Evolutionary conservation across 2,888 invertebrate genomes (phyloP), one percentile per base, ranked within the genome.

Genomic region (Gari tellinella): DNA sequence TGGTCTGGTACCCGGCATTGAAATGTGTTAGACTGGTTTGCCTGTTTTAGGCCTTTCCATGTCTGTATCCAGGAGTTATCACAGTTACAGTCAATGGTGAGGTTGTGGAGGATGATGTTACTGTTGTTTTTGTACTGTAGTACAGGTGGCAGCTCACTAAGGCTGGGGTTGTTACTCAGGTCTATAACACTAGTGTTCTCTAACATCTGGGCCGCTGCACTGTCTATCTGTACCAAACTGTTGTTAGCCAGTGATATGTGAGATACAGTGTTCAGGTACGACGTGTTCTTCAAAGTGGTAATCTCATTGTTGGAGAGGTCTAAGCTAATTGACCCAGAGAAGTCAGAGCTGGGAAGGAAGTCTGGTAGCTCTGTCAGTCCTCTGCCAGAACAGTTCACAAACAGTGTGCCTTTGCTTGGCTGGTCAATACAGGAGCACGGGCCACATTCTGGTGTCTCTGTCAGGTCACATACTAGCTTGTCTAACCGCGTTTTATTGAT

Each of bases 291-390:
- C 12, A 73, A 41, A 4, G 15, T n/a, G 7, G n/a, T 45, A 15
- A 73, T 67, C 4, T 45, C 15, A 41, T 73, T 73, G n/a, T 62
- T 46, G 0, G 67, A 62, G 7, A 73, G 21, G 25, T 73, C 51
- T 19, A 73, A 45, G 45, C 53, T 37, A 10, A 68, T 43, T n/a
- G n/a, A 67, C 58, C n/a, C n/a, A n/a, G n/a, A n/a, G n/a, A n/a
- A n/a, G n/a, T n/a, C n/a, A n/a, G n/a, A n/a, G n/a, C n/a, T n/a
- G n/a, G n/a, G n/a, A n/a, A n/a, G n/a, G n/a, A n/a, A n/a, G n/a
- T n/a, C n/a, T n/a, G n/a, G n/a, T 17, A 68, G 10, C 12, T 41
- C 25, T 10, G 38, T 53, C 17, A 73, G 43, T 15, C 25, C 38
- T 15, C 8, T 15, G n/a, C 57, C 46, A 7, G 58, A 41, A 45